Evolutionary conservation across 2,797 vertebrate species (phyloP).

Genomic region (Sebastes miniatus): DNA sequence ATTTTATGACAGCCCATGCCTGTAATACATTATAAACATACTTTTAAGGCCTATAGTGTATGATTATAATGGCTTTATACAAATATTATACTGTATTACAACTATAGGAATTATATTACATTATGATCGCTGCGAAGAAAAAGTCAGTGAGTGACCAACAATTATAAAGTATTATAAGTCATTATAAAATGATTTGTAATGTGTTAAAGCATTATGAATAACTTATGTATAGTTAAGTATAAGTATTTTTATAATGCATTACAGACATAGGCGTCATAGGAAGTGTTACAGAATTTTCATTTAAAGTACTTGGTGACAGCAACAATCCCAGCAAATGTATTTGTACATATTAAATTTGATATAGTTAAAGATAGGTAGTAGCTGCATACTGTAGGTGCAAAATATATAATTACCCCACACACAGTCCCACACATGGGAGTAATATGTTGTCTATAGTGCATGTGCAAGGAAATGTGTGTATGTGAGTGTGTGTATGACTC

Average conservation of each 20-base stretch:
- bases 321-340: background rate
- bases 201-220: background rate
- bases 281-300: background rate
- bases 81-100: background rate
- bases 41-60: background rate
- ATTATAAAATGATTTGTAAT: background rate
- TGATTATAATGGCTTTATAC: background rate
- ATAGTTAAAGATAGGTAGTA: background rate
- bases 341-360: background rate
- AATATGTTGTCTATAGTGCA: background rate
- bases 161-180: background rate
- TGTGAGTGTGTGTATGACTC: background rate
- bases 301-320: background rate
- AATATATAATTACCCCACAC: background rate
- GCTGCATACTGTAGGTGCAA: background rate
- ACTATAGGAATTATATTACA: background rate
- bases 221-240: too few relatives aligned
- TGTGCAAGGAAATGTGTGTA: background rate
- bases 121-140: background rate
- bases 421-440: background rate
- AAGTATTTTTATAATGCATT: background rate
- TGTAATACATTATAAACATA: background rate
- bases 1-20: too few relatives aligned
- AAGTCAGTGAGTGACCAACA: too few relatives aligned
- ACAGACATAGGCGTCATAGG: background rate